Conservation (phyloP, 2,113 vertebrate species). For the Eublepharis macularius region DNA sequence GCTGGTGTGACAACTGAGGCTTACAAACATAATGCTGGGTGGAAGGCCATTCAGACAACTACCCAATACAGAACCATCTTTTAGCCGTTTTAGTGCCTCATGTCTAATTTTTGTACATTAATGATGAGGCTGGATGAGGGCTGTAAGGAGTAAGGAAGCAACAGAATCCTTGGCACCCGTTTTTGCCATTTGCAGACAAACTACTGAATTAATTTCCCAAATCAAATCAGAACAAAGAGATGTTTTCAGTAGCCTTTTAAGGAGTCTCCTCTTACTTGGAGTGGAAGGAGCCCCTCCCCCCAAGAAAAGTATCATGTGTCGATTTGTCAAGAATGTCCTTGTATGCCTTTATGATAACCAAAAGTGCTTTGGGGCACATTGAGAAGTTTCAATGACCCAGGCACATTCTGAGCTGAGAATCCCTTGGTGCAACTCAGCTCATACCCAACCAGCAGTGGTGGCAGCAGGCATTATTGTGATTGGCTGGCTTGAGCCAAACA, state of each 20-base stretch:
- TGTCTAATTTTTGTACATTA: slow-evolving; percentile 13
- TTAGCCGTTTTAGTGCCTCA: slow-evolving; percentile 11
- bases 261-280: neutral
- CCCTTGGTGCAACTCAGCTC: too few relatives aligned
- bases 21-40: neutral
- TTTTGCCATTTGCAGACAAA: neutral
- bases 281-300: too few relatives aligned
- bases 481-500: too few relatives aligned
- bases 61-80: neutral
- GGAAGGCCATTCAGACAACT: neutral
- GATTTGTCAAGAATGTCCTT: neutral
- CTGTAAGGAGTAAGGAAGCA: slow-evolving; percentile 17
- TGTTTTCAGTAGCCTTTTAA: neutral
- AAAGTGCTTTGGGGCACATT: too few relatives aligned
- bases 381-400: too few relatives aligned
- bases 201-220: neutral
- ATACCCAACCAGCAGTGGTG: too few relatives aligned
- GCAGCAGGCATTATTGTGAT: too few relatives aligned
- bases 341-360: neutral
- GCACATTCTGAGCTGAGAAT: too few relatives aligned
- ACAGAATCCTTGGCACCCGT: neutral
- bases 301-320: neutral
- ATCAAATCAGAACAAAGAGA: neutral
- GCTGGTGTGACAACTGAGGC: neutral
- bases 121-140: slow-evolving; percentile 20